Evolutionary conservation across 2,888 invertebrate genomes (phyloP).

Genomic region (Meteorus cinctellus): DNA sequence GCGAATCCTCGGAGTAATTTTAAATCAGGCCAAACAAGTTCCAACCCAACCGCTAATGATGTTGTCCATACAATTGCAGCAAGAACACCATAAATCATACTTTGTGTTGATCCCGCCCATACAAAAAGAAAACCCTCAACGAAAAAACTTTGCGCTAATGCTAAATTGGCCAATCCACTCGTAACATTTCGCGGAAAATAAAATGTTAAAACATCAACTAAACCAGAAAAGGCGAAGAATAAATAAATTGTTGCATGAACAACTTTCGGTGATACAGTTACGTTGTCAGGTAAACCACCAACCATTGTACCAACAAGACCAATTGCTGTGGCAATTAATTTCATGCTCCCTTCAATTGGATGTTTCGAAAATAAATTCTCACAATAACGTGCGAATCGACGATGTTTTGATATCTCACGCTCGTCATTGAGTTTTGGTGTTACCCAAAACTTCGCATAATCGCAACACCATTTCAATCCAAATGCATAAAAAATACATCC

Average conservation of each 20-base stretch:
- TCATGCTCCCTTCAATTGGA: conserved; percentile 66
- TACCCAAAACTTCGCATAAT: conserved; percentile 65
- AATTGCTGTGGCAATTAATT: conserved; percentile 65
- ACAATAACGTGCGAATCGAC: conserved; percentile 55
- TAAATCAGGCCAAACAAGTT: conserved; percentile 66
- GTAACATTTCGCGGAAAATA: conserved; percentile 70
- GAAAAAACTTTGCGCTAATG: conserved; percentile 69
- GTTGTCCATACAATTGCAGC: conserved; percentile 63
- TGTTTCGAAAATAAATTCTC: conserved; percentile 58
- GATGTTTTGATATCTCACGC: conserved; percentile 50
- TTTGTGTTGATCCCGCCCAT: conserved; percentile 55
- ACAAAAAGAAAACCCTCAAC: conserved; percentile 70
- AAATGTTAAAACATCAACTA: conserved; percentile 70
- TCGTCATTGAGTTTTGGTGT: conserved; percentile 51
- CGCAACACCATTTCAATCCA: conserved; percentile 68
- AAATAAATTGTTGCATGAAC: conserved; percentile 70
- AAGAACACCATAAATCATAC: conserved; percentile 55
- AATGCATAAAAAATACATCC: conserved; percentile 66
- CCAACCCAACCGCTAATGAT: conserved; percentile 59
- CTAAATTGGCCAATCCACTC: conserved; percentile 67
- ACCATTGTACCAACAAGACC: conserved; percentile 64
- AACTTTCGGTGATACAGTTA: conserved; percentile 63
- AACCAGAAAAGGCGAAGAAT: conserved; percentile 71
- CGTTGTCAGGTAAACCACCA: conserved; percentile 58
- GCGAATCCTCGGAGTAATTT: conserved; percentile 62